Conservation (phyloP, 2,797 vertebrate species). For the Oreonectes daqikongensis region DNA sequence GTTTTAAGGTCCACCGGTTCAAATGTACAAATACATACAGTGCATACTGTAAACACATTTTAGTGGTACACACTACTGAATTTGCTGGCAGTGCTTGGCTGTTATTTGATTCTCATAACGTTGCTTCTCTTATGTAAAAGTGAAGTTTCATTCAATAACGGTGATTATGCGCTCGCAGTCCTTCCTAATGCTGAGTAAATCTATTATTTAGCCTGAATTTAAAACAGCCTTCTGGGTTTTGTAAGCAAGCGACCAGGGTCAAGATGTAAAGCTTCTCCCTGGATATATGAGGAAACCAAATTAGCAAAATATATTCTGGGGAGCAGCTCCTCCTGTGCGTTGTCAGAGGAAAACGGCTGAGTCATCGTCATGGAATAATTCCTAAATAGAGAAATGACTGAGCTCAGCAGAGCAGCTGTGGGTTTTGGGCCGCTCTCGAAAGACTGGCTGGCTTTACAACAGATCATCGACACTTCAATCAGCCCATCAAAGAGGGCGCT, state of each 20-base stretch:
- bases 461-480: slow-evolving; percentile 37
- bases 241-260: not conserved
- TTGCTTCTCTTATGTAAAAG: not conserved
- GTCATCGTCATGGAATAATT: slow-evolving; percentile 57
- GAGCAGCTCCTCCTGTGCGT: slow-evolving; percentile 31
- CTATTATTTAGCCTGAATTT: slow-evolving; percentile 27
- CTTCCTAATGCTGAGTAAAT: not conserved
- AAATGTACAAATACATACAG: no score
- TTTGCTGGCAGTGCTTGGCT: not conserved
- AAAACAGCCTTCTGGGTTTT: slow-evolving; percentile 9
- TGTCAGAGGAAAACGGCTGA: slow-evolving; percentile 46
- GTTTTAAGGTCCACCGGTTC: no score
- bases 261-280: slow-evolving; percentile 18
- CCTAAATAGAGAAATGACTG: slow-evolving; percentile 55
- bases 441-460: slow-evolving; percentile 35
- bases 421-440: slow-evolving; percentile 20
- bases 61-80: not conserved
- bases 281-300: slow-evolving; percentile 36
- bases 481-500: slow-evolving; percentile 20
- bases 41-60: not conserved
- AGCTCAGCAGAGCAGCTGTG: slow-evolving; percentile 53
- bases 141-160: not conserved
- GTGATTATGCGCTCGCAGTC: not conserved
- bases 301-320: slow-evolving; percentile 35
- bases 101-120: not conserved